Conservation (phyloP, 2,113 vertebrate genomes). For the Hippocampus mohnikei region DNA sequence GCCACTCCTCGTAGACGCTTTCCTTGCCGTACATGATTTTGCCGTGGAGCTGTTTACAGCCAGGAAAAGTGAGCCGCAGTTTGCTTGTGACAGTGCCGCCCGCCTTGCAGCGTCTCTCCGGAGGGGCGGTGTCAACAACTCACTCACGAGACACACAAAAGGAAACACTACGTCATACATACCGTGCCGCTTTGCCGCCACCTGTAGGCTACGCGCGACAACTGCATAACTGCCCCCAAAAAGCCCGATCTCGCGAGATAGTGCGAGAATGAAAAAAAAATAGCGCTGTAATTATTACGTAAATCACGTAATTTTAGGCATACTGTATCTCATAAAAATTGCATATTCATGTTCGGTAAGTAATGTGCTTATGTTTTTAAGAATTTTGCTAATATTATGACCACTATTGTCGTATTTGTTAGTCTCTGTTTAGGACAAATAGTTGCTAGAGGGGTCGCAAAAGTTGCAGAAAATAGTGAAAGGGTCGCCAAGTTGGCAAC, state of each 20-base stretch:
- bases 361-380: no score
- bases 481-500: background rate
- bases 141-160: slow-evolving; percentile 63
- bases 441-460: no score
- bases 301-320: no score
- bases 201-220: slow-evolving; percentile 33
- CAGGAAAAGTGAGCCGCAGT: slow-evolving; percentile 22
- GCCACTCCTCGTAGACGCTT: background rate
- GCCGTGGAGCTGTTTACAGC: slow-evolving; percentile 63
- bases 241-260: background rate
- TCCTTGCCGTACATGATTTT: slow-evolving; percentile 22
- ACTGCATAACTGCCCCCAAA: slow-evolving; percentile 4
- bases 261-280: background rate
- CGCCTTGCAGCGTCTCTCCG: slow-evolving; percentile 31
- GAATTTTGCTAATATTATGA: no score
- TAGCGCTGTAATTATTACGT: background rate
- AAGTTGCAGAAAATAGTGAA: background rate
- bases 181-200: slow-evolving; percentile 27
- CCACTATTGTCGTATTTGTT: no score
- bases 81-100: slow-evolving; percentile 23
- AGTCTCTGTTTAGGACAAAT: no score
- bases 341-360: no score
- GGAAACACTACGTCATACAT: slow-evolving; percentile 69
- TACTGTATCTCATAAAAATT: no score
- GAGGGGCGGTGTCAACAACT: slow-evolving; percentile 66